Conservation (phyloP, 2,888 invertebrate genomes). For the Hydrotaea cyrtoneurina region DNA sequence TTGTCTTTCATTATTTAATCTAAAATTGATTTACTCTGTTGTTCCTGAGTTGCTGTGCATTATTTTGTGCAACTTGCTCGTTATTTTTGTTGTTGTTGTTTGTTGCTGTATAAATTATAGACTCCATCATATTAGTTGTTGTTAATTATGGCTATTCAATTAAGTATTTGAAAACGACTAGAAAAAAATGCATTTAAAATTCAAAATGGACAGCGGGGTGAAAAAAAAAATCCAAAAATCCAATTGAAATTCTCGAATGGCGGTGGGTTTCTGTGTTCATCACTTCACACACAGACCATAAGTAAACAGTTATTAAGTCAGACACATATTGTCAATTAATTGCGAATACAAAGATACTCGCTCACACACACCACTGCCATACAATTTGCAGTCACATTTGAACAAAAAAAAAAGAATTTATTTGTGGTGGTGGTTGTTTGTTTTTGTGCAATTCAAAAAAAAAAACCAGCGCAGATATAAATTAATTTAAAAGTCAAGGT, state of each 20-base stretch:
- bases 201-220: neutral
- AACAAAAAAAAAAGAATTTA: slow-evolving; percentile 39
- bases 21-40: neutral
- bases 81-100: neutral
- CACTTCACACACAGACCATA: neutral
- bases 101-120: neutral
- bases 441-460: slow-evolving; percentile 6
- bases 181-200: neutral
- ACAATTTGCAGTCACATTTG: slow-evolving; percentile 18
- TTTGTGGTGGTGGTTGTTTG: neutral
- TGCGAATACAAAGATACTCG: neutral
- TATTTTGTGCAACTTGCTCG: neutral
- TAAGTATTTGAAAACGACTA: neutral
- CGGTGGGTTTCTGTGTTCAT: neutral
- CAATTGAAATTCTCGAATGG: neutral
- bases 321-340: slow-evolving; percentile 18
- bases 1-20: neutral
- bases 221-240: no score
- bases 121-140: neutral
- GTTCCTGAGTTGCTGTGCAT: neutral
- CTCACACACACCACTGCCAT: neutral
- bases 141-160: neutral
- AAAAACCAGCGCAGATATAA: slow-evolving; percentile 19
- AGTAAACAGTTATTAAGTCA: slow-evolving; percentile 35
- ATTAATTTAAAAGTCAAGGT: slow-evolving; percentile 66